phyloP scores from a whole-genome alignment of 2,888 invertebrate species.

The Eupeodes latifasciatus region DNA sequence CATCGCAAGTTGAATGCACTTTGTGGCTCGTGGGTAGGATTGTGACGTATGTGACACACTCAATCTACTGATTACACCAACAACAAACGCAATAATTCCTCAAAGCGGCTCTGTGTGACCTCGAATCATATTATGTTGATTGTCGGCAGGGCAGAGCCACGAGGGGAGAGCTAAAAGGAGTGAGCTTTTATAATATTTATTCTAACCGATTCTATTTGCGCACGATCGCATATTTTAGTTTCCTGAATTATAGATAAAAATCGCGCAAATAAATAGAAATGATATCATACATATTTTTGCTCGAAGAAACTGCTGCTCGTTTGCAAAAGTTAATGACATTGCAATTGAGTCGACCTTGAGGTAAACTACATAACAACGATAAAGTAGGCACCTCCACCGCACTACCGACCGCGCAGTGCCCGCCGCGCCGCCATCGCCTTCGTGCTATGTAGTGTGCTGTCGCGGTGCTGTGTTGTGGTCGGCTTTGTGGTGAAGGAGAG shows the following conservation, averaged over 20 bases:
- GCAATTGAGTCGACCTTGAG: constrained; percentile 66
- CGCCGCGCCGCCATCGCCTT: too few relatives aligned
- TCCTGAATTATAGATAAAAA: constrained; percentile 57
- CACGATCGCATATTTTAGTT: constrained; percentile 59
- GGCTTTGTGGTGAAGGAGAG: background rate
- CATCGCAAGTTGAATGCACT: constrained; percentile 61
- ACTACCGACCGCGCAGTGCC: too few relatives aligned
- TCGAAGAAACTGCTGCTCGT: constrained; percentile 12
- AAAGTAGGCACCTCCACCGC: background rate
- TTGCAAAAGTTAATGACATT: constrained; percentile 71
- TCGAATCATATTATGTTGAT: constrained; percentile 15
- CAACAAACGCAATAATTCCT: constrained; percentile 4
- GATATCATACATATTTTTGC: constrained; percentile 53
- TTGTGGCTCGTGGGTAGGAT: background rate
- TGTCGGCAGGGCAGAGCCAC: background rate
- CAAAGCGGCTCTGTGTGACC: constrained; percentile 40
- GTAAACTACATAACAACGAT: background rate
- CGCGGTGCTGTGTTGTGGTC: too few relatives aligned
- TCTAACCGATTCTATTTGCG: constrained; percentile 48
- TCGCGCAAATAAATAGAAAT: constrained; percentile 41
- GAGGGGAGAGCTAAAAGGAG: background rate
- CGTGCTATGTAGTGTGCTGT: background rate
- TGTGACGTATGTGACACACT: constrained; percentile 50
- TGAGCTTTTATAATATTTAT: constrained; percentile 8
- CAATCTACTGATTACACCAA: constrained; percentile 17